Evolutionary conservation across 2,888 invertebrate genomes (phyloP).

Genomic region (Ophion costatus): DNA sequence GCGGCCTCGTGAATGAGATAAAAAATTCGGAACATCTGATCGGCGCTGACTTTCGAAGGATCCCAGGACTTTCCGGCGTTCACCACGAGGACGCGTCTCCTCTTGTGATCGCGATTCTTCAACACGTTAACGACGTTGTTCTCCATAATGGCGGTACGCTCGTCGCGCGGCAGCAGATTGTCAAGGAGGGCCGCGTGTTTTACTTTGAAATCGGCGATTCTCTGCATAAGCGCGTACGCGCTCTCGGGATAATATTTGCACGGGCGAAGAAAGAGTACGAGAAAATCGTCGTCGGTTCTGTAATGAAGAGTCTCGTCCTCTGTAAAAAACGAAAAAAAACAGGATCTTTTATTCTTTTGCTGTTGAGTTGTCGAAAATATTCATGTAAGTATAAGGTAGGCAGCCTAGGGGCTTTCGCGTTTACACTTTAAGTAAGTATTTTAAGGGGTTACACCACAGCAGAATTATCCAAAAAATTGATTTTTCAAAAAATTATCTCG

Average conservation of each 20-base stretch:
- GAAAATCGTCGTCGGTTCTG: slow-evolving; percentile 90
- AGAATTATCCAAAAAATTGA: too few species aligned
- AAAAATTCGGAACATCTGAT: slow-evolving; percentile 91
- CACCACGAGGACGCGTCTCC: slow-evolving; percentile 90
- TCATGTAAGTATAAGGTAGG: too few species aligned
- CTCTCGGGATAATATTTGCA: slow-evolving; percentile 94
- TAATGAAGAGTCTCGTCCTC: slow-evolving; percentile 88
- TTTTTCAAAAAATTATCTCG: too few species aligned
- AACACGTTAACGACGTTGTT: slow-evolving; percentile 91
- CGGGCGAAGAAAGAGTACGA: slow-evolving; percentile 91
- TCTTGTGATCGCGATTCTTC: slow-evolving; percentile 90
- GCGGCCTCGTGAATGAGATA: slow-evolving; percentile 92
- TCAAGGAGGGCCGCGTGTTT: slow-evolving; percentile 88
- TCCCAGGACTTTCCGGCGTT: slow-evolving; percentile 91
- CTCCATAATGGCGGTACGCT: slow-evolving; percentile 88
- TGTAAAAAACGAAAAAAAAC: slow-evolving; percentile 67
- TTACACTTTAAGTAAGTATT: too few species aligned
- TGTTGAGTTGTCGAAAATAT: too few species aligned
- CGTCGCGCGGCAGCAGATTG: slow-evolving; percentile 88
- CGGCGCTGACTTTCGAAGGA: slow-evolving; percentile 89
- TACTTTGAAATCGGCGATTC: slow-evolving; percentile 90
- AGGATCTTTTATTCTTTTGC: too few species aligned
- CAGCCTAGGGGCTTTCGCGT: too few species aligned
- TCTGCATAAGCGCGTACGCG: slow-evolving; percentile 91
- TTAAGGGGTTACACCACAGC: too few species aligned